These are phyloP conservation scores for Lepidotrigona ventralis DNA, from an alignment of 1,140 invertebrate genomes.

Conservation along the genomic window DNA sequence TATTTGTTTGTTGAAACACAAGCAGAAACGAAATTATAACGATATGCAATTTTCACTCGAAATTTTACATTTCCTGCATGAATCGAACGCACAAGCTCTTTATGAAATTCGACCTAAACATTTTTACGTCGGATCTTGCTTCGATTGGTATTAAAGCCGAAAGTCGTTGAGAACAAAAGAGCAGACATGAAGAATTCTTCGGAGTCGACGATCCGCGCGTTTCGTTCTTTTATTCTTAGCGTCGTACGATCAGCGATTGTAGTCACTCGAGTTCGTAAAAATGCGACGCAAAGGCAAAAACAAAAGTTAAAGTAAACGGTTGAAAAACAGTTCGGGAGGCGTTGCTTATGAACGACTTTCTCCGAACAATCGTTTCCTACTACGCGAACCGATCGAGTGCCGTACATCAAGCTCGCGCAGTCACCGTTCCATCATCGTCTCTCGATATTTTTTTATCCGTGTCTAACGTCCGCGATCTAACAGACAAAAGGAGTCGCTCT, in stretches of 20 bases:
- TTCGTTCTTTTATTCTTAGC: not conserved
- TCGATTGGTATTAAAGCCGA: not conserved
- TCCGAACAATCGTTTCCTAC: not conserved
- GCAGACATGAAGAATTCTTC: not conserved
- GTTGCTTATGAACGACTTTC: slow-evolving; percentile 6
- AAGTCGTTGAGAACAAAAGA: not conserved
- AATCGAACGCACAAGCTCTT: not conserved
- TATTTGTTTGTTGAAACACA: not conserved
- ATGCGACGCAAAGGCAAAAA: not conserved
- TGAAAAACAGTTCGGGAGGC: not conserved
- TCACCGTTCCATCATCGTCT: slow-evolving; percentile 14
- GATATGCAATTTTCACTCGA: too few relatives aligned
- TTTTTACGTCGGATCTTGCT: not conserved
- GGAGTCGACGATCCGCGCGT: not conserved
- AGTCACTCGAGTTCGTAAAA: not conserved
- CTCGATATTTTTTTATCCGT: not conserved
- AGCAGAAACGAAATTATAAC: not conserved
- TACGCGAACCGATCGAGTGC: not conserved
- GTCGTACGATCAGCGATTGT: not conserved
- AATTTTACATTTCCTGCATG: not conserved
- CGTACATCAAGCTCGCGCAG: not conserved
- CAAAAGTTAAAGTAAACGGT: not conserved
- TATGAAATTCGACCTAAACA: not conserved
- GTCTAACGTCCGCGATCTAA: not conserved
- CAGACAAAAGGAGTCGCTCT: not conserved